Base-by-base conservation (phyloP, 2,113 vertebrate genomes). In the Hymenochirus boettgeri region DNA sequence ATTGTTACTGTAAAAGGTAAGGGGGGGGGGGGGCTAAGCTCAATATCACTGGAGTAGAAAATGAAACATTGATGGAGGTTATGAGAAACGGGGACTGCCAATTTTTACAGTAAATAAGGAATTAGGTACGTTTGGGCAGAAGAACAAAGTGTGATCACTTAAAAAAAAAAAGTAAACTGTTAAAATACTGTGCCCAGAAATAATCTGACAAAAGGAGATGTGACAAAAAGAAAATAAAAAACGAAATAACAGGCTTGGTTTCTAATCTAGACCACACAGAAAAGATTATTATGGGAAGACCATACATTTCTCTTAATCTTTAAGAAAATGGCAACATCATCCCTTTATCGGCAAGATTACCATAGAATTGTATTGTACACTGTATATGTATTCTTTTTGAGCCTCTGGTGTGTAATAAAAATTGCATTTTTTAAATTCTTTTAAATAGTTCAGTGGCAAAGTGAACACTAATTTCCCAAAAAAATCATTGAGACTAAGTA, bases 81-180 rank as follows among this genome's bases (percentile, higher is more conserved):
- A n/a, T n/a, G n/a, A n/a, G n/a, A n/a, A n/a, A n/a, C n/a, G n/a
- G n/a, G n/a, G n/a, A n/a, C n/a, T n/a, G n/a, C n/a, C n/a, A n/a
- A n/a, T n/a, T n/a, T n/a, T n/a, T n/a, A n/a, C n/a, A n/a, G n/a
- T n/a, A n/a, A n/a, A n/a, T n/a, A n/a, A n/a, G n/a, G n/a, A n/a
- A n/a, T n/a, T n/a, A n/a, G 7, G 33, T 48, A 54, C 51, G 23
- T n/a, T 27, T 26, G 19, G 50, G 21, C 35, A 27, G 56, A 29
- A 53, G 47, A 53, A 66, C 46, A 58, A 59, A 21, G 47, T 13
- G 46, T n/a, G 29, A 62, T 55, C 25, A 23, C 31, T 46, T 51
- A 50, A 66, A 24, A n/a, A n/a, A n/a, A n/a, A n/a, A 37, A 69
- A 57, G 56, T 62, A 56, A 70, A 62, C 67, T 45, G 53, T 70